These are phyloP conservation scores for Axinella damicornis DNA, from an alignment of 37 sponge, comb jelly and placozoan species.

Conservation along the genomic window DNA sequence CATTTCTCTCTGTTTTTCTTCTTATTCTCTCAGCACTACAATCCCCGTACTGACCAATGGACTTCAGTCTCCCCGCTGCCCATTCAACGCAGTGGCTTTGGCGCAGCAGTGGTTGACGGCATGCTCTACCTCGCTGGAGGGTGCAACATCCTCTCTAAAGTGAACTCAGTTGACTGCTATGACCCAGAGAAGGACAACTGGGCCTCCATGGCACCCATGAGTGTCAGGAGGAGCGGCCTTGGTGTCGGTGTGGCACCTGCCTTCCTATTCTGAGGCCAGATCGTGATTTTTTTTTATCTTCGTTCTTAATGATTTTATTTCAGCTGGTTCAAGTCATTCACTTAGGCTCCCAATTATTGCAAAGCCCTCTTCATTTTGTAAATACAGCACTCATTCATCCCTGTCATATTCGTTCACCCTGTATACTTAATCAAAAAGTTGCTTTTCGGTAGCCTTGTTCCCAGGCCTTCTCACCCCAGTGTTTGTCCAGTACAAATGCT, in stretches of 20 bases:
- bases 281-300: background rate
- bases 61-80: constrained; percentile 56
- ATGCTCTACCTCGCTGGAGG: constrained; percentile 71
- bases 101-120: constrained; percentile 72
- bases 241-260: constrained; percentile 76
- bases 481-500: no score
- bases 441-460: no score
- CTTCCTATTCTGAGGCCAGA: constrained; percentile 48
- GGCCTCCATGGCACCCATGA: constrained; percentile 47
- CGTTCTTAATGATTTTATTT: no score
- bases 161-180: constrained; percentile 66
- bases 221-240: constrained; percentile 66
- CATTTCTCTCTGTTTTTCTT: background rate
- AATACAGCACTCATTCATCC: no score
- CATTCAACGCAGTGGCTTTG: constrained; percentile 66
- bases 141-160: constrained; percentile 57
- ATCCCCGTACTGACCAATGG: constrained; percentile 57
- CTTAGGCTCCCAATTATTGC: no score
- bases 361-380: no score
- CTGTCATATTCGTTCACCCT: no score
- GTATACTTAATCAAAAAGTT: no score
- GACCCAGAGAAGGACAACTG: constrained; percentile 70
- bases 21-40: constrained; percentile 18
- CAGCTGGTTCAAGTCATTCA: no score
- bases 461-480: no score